Evolutionary conservation across 2,888 invertebrate genomes (phyloP), one percentile per base, ranked within the genome.

Genomic region (Limenitis camilla): DNA sequence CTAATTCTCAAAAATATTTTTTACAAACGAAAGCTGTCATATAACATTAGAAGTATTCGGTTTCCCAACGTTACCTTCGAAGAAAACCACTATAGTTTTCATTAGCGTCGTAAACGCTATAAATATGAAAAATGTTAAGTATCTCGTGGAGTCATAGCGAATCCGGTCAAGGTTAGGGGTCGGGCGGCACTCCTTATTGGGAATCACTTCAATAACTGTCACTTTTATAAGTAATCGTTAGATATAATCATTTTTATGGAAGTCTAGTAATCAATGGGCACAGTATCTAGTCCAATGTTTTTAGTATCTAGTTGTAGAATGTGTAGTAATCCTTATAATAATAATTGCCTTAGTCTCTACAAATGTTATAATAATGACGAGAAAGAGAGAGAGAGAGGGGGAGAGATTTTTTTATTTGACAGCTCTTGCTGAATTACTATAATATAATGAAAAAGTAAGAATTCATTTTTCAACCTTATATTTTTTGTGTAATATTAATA

Each of bases 111-210:
- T 48, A 40, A 52, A 42, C n/a, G 8, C 38, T 43, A 40, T 43
- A 42, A 32, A 48, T 52, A 48, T 48, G 32, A n/a, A 30, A 44
- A 29, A 30, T 30, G 6, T 45, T 29, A 5, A 11, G 19, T 30
- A 36, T 45, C 29, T 48, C 8, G 19, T 32, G 29, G 39, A 48
- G 36, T 53, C 32, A 10, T 27, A 29, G 32, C 28, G 33, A 65
- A 59, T 56, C 60, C 61, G 64, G 64, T 60, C 65, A 63, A 39
- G 65, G 65, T 52, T 57, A 60, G 45, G 54, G 55, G 45, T 38
- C n/a, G 49, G 45, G 40, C 49, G 48, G 38, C 47, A 50, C 52
- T 41, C 46, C 43, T 31, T 30, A 8, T 45, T 40, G 36, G 10
- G 46, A 11, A 11, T n/a, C 10, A 30, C 33, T 45, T 40, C 8